phyloP scores from a whole-genome alignment of 2,888 invertebrate genomes.

The Melipona bicolor region DNA sequence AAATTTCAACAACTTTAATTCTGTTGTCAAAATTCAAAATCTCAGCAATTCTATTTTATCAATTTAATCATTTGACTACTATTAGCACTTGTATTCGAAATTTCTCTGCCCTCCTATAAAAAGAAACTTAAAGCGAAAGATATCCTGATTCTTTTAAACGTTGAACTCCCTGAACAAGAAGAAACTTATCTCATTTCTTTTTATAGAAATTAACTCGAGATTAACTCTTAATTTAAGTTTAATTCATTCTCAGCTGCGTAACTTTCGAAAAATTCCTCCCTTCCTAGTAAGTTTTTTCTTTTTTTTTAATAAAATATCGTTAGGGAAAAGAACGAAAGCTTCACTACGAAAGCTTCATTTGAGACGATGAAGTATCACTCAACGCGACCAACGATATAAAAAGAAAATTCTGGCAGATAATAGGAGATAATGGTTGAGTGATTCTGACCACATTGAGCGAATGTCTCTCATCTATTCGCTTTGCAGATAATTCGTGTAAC shows the following conservation, averaged over 20 bases:
- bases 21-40: neutral
- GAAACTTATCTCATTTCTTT: no score
- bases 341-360: neutral
- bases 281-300: no score
- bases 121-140: no score
- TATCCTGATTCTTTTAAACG: no score
- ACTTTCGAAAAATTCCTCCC: neutral
- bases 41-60: neutral
- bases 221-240: neutral
- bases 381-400: neutral
- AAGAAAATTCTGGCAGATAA: constrained; percentile 1
- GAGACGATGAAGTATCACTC: neutral
- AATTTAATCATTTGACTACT: neutral
- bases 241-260: neutral
- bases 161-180: no score
- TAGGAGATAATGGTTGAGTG: neutral
- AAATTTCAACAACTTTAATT: neutral
- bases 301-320: neutral
- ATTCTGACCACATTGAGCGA: neutral
- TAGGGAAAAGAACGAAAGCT: neutral
- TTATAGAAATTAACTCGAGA: no score
- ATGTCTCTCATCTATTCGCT: neutral
- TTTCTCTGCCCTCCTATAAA: no score
- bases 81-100: no score
- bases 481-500: constrained; percentile 27